phyloP scores from a whole-genome alignment of 2,797 vertebrate species.

The Rhyacichthys aspro region DNA sequence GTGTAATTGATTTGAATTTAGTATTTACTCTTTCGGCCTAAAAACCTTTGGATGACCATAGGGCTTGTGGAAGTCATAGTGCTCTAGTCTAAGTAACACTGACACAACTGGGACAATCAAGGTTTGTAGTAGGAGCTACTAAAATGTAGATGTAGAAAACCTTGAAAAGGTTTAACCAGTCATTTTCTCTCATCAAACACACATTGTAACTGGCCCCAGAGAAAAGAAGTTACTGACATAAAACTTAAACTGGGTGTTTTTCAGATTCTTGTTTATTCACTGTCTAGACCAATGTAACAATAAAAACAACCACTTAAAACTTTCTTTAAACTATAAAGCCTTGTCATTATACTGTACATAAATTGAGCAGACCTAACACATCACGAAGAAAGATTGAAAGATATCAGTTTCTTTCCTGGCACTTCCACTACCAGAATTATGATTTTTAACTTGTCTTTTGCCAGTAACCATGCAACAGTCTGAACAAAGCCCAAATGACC shows the following conservation, averaged over 20 bases:
- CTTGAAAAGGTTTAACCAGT: too few species aligned
- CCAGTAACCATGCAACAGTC: not conserved
- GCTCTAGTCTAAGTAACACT: conserved; percentile 45
- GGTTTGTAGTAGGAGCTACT: not conserved
- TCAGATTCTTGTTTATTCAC: conserved; percentile 52
- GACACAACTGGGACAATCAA: conserved; percentile 27
- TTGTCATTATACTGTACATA: too few species aligned
- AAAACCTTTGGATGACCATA: conserved; percentile 9
- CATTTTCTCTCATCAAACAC: conserved; percentile 2
- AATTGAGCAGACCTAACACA: too few species aligned
- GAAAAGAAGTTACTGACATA: too few species aligned
- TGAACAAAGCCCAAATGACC: too few species aligned
- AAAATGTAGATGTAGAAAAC: too few species aligned
- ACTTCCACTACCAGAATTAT: too few species aligned
- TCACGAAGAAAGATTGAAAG: too few species aligned
- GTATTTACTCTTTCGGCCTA: not conserved
- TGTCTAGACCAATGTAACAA: conserved; percentile 51
- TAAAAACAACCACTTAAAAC: conserved; percentile 19
- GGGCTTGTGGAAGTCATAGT: conserved; percentile 9
- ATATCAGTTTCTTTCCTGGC: too few species aligned
- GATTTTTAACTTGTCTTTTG: not conserved
- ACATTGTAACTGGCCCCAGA: too few species aligned
- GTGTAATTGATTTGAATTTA: not conserved
- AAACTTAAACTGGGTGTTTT: conserved; percentile 57
- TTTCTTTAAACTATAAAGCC: too few species aligned